Base-by-base conservation (phyloP, 2,797 vertebrate genomes). In the Karalla daura region DNA sequence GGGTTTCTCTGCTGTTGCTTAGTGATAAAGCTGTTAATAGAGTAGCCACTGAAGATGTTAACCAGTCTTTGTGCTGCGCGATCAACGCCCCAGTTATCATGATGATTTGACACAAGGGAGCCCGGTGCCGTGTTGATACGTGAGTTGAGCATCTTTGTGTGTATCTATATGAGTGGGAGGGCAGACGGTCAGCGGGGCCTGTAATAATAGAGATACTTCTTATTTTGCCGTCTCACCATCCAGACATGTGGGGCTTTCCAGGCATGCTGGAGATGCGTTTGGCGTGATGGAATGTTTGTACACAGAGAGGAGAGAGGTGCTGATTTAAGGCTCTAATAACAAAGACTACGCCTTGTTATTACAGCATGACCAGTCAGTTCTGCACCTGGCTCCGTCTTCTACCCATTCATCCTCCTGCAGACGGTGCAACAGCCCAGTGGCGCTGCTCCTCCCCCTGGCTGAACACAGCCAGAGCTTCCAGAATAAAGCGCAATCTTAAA, bases 21-120 rank as follows among this genome's bases (percentile, higher is more conserved):
- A 69, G 82, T 66, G 82, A 91, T 88, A 85, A 87, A 87, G 85
- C 80, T 45, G 70, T 76, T 85, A 86, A 88, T 84, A 83, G 78
- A 76, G 76, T 78, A 80, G 71, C 61, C 83, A 67, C 64, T 80
- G 67, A 85, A 83, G 75, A 89, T 85, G 82, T 85, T 85, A 86
- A 85, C 74, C 80, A 83, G 70, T 67, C 84, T 81, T 83, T 86
- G 82, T 84, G 78, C 71, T 76, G 58, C 49, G 41, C 50, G 78
- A 87, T 81, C 64, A 86, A 86, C 50, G 41, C 59, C 61, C 65
- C 63, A 81, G 84, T 88, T 91, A 89, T 88, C 65, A 75, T 75
- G 76, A 74, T 87, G 70, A 87, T 86, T 77, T 80, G 70, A 70
- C 74, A 64, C 71, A 7, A 50, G 74, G 64, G 81, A 75, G 46